A percentile compares a stretch with the other conserved stretches of the same genome.
phyloP scores from a whole-genome alignment of 2,113 vertebrate species.

The Hylia prasina region DNA sequence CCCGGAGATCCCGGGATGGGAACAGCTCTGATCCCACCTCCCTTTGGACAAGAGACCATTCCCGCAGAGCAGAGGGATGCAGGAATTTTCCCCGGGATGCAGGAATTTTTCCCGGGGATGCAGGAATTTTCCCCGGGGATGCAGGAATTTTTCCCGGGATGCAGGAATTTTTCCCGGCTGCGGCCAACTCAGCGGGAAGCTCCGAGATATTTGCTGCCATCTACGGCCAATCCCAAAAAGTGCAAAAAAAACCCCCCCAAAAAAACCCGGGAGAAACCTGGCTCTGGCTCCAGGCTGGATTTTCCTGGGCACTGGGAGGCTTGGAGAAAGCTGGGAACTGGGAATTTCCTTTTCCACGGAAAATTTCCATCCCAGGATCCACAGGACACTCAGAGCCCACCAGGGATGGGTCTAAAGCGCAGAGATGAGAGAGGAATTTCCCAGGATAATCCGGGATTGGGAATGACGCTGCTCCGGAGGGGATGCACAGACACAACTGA shows the following conservation, averaged over 20 bases:
- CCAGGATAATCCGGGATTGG: neutral
- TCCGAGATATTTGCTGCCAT: conserved; percentile 50
- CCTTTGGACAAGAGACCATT: neutral
- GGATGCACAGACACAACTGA: too few relatives aligned
- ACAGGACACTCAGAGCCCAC: neutral
- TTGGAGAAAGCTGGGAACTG: neutral
- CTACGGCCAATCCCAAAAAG: conserved; percentile 38
- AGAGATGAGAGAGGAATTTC: neutral
- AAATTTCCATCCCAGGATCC: neutral
- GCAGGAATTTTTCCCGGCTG: neutral
- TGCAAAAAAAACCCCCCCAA: neutral
- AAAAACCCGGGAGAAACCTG: neutral
- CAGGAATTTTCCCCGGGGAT: neutral
- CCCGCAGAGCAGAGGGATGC: neutral
- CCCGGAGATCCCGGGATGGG: neutral
- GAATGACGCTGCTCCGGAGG: accelerated
- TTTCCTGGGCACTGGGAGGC: neutral
- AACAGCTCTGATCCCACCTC: neutral
- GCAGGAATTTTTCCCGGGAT: neutral
- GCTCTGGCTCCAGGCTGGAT: neutral
- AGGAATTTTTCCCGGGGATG: neutral
- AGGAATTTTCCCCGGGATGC: too few relatives aligned
- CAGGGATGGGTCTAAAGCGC: accelerated
- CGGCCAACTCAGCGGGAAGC: neutral
- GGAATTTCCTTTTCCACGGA: neutral